Percentiles rank a stretch among this genome's conserved stretches.
Conservation (phyloP, 2,888 invertebrate genomes). For the Cistogaster globosa region DNA sequence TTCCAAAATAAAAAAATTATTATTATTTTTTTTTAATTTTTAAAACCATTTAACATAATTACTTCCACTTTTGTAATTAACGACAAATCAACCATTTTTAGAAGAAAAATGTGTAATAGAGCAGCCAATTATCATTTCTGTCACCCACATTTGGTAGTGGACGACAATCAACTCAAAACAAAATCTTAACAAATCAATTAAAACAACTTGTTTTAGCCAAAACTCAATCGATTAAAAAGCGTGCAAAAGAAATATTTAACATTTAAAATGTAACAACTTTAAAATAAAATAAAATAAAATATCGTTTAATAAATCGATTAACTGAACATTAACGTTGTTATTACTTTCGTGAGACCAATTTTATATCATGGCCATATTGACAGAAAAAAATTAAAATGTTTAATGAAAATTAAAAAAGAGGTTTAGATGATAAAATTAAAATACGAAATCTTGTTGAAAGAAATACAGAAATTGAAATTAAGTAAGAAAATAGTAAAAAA, state of each 20-base stretch:
- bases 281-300: neutral
- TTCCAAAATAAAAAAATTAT: no score
- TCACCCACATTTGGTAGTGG: constrained; percentile 58
- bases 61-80: no score
- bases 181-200: constrained; percentile 41
- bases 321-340: constrained; percentile 8
- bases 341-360: constrained; percentile 40
- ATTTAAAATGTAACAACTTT: constrained; percentile 6
- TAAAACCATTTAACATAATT: neutral
- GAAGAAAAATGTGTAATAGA: constrained; percentile 4
- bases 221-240: neutral
- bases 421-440: constrained; percentile 1
- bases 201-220: neutral
- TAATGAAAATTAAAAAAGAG: constrained; percentile 5
- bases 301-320: constrained; percentile 40
- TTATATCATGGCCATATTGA: constrained; percentile 10
- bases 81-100: constrained; percentile 18
- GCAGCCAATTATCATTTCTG: constrained; percentile 24
- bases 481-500: no score
- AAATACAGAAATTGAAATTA: neutral
- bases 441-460: constrained; percentile 11
- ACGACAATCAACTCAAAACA: neutral
- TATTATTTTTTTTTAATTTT: neutral
- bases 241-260: no score
- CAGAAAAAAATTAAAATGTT: constrained; percentile 25